Conservation (phyloP, 2,113 vertebrate species). For the Rhinolophus ferrumequinum region DNA sequence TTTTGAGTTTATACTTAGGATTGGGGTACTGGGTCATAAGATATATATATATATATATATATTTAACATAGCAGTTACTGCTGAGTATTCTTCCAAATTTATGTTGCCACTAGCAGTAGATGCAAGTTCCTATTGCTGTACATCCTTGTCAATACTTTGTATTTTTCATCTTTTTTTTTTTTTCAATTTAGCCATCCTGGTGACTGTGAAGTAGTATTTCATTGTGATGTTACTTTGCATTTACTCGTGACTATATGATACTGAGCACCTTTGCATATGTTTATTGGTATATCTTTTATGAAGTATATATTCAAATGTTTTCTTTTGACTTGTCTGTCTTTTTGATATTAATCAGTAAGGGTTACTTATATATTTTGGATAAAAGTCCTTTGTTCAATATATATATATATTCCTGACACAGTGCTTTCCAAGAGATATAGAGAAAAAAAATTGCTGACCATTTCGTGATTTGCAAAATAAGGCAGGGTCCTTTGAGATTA, state of each 20-base stretch:
- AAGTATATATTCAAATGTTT: neutral
- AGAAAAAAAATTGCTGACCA: neutral
- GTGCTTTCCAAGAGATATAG: neutral
- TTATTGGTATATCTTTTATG: slow-evolving; percentile 22
- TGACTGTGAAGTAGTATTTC: neutral
- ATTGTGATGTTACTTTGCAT: neutral
- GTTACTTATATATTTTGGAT: neutral
- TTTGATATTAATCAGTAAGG: neutral
- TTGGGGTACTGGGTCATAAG: neutral
- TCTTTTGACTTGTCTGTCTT: neutral
- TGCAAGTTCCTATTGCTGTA: neutral
- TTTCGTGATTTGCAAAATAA: neutral
- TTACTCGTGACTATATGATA: slow-evolving; percentile 10
- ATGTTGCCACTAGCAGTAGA: neutral
- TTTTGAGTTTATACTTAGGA: neutral
- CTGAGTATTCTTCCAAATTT: neutral
- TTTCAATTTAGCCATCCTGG: neutral
- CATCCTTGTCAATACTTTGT: neutral
- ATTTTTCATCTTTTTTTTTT: neutral
- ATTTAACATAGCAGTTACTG: neutral
- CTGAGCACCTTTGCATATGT: neutral
- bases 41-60: neutral
- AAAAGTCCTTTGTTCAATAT: neutral
- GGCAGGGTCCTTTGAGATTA: neutral
- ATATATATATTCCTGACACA: neutral